phyloP scores from a whole-genome alignment of 1,140 invertebrate species.

The Pogonomyrmex californicus region DNA sequence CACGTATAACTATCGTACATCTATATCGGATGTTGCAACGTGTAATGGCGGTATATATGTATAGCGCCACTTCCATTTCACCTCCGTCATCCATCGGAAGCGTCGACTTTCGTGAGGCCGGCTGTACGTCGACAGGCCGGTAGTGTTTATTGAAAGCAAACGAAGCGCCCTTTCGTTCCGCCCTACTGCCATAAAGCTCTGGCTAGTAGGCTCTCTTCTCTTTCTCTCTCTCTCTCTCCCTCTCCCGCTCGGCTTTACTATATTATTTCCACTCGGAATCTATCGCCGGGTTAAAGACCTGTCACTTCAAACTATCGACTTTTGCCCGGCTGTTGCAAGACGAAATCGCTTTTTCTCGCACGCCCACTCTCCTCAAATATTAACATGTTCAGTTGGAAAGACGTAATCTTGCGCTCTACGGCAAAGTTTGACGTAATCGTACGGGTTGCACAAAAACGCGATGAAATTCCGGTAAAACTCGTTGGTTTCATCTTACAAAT shows the following conservation, averaged over 20 bases:
- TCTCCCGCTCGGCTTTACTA: conserved; percentile 6
- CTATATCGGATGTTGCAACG: conserved; percentile 32
- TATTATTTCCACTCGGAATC: conserved; percentile 55
- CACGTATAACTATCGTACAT: background rate
- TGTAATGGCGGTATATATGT: conserved; percentile 9
- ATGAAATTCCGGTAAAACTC: background rate
- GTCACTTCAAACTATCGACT: conserved; percentile 50
- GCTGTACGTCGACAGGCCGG: conserved; percentile 44
- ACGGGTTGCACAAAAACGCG: background rate
- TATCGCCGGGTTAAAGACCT: conserved; percentile 55
- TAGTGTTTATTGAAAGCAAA: conserved; percentile 49
- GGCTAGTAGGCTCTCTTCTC: background rate
- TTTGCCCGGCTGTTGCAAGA: conserved; percentile 13
- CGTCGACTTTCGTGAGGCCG: conserved; percentile 36
- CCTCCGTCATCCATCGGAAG: conserved; percentile 36
- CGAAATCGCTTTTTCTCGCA: background rate
- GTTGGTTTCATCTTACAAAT: background rate
- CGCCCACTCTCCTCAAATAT: conserved; percentile 33
- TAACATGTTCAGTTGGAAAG: conserved; percentile 18
- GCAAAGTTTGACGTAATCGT: background rate
- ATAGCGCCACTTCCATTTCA: conserved; percentile 33
- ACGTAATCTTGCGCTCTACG: background rate
- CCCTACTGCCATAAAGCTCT: conserved; percentile 24
- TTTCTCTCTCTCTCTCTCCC: background rate
- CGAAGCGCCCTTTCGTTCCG: conserved; percentile 21